These are phyloP conservation scores for Tyrannus savana DNA, from an alignment of 2,113 vertebrate species.

Conservation along the genomic window DNA sequence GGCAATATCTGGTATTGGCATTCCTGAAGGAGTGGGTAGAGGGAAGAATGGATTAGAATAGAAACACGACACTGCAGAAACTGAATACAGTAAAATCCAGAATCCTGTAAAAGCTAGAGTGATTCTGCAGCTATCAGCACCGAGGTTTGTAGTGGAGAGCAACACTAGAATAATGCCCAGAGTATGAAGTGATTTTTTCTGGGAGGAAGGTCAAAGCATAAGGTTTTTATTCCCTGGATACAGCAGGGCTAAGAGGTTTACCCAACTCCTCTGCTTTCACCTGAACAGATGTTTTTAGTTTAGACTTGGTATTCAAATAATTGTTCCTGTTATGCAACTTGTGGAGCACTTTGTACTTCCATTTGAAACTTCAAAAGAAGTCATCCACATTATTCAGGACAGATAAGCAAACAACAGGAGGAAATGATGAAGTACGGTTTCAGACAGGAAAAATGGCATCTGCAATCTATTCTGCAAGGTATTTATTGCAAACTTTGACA, in stretches of 20 bases:
- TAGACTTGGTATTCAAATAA: neutral
- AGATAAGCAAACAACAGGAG: neutral
- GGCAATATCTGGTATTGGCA: neutral
- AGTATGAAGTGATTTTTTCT: neutral
- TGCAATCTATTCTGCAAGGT: neutral
- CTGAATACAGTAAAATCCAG: neutral
- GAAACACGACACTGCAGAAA: neutral
- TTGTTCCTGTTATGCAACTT: neutral
- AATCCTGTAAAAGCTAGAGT: neutral
- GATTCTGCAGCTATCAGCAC: neutral
- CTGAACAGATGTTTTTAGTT: neutral
- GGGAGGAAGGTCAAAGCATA: neutral
- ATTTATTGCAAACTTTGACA: neutral
- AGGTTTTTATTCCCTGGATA: neutral
- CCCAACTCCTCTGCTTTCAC: neutral
- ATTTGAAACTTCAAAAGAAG: neutral
- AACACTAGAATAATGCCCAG: neutral
- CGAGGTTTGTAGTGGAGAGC: neutral
- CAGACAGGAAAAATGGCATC: neutral
- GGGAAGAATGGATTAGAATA: neutral
- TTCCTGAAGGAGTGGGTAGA: neutral
- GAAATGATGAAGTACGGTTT: neutral
- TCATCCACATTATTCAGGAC: neutral
- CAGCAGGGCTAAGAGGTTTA: neutral
- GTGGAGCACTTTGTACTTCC: neutral